Percentiles rank a stretch among this genome's conserved stretches.
phyloP scores from a whole-genome alignment of 2,888 invertebrate species.

The Eudemis profundana region DNA sequence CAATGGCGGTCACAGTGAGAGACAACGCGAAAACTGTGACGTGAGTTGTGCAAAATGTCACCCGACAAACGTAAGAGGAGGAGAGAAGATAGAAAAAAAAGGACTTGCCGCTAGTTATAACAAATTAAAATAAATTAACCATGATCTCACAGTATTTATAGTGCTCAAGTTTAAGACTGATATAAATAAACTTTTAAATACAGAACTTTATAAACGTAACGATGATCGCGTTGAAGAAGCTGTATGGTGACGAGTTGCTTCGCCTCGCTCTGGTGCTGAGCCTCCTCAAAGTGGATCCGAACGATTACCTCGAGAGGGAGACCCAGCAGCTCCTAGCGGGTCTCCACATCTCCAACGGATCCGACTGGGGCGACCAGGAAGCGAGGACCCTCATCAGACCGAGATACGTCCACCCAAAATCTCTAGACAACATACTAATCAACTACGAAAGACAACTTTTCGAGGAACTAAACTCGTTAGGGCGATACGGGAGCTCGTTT shows the following conservation, averaged over 20 bases:
- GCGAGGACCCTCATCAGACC: constrained; percentile 85
- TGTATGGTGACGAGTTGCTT: constrained; percentile 92
- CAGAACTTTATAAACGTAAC: constrained; percentile 37
- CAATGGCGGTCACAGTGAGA: constrained; percentile 54
- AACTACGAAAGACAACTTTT: constrained; percentile 90
- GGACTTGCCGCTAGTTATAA: constrained; percentile 55
- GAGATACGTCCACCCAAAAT: constrained; percentile 89
- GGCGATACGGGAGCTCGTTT: constrained; percentile 72
- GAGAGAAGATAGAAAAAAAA: constrained; percentile 55
- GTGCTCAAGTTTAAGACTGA: constrained; percentile 71
- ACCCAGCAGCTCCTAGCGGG: constrained; percentile 82
- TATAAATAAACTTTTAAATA: constrained; percentile 41
- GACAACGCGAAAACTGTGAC: constrained; percentile 49
- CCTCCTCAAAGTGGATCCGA: constrained; percentile 91
- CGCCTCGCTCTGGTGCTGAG: constrained; percentile 93
- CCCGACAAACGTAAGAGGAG: constrained; percentile 78
- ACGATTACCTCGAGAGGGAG: constrained; percentile 87
- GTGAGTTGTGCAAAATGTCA: constrained; percentile 75
- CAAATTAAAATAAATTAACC: constrained; percentile 33
- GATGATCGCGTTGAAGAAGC: constrained; percentile 93
- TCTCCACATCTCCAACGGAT: constrained; percentile 87
- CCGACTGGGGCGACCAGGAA: constrained; percentile 88
- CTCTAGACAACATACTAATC: constrained; percentile 88
- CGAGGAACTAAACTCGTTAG: constrained; percentile 90
- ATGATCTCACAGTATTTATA: constrained; percentile 76